Evolutionary conservation across 2,113 vertebrate species (phyloP).

Genomic region (Poecilia latipinna): DNA sequence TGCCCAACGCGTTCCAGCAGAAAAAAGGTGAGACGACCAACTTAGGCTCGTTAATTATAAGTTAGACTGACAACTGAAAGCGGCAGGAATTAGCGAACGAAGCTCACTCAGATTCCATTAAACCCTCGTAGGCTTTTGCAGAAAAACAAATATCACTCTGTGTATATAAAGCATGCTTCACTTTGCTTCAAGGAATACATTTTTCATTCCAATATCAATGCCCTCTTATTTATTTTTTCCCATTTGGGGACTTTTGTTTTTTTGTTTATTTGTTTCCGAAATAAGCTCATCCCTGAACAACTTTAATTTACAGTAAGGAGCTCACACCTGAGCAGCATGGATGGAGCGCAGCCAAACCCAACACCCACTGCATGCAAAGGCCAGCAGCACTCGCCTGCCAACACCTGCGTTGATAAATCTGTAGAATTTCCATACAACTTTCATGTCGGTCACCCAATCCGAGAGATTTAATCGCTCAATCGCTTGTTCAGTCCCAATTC

Average conservation of each 20-base stretch:
- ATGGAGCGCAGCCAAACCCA: conserved; percentile 5
- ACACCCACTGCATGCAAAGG: conserved; percentile 7
- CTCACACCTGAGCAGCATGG: conserved; percentile 10
- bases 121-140: neutral
- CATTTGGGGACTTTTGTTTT: too few species aligned
- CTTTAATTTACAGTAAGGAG: neutral
- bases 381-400: neutral
- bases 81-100: neutral
- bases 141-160: too few species aligned
- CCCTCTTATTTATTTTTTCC: neutral
- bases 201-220: neutral
- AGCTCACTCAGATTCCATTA: neutral
- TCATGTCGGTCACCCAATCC: conserved; percentile 32
- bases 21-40: conserved; percentile 75
- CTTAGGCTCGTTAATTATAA: conserved; percentile 1
- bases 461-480: conserved; percentile 37
- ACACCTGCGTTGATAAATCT: conserved; percentile 25
- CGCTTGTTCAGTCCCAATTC: neutral
- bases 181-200: neutral
- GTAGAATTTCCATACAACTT: conserved; percentile 40
- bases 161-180: neutral
- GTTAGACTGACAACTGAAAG: conserved; percentile 4
- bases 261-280: neutral
- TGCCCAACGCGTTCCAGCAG: conserved; percentile 80
- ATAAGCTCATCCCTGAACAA: neutral